phyloP scores from a whole-genome alignment of 1,140 invertebrate species.

The Drosophila serrata region DNA sequence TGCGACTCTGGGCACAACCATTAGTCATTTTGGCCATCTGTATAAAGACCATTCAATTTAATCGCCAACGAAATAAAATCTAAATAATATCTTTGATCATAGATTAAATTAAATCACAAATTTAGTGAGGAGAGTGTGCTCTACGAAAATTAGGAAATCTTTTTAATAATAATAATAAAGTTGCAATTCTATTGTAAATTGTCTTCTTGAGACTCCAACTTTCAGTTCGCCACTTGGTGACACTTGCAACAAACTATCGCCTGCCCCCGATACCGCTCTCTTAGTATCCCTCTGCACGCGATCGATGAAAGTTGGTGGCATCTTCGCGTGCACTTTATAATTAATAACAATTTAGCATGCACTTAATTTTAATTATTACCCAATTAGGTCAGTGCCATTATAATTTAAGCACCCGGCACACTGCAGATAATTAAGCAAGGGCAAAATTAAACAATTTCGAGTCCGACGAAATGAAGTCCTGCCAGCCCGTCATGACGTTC shows the following conservation, averaged over 20 bases:
- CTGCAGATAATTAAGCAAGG: conserved; percentile 43
- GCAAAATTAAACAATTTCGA: conserved; percentile 74
- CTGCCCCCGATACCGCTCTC: background rate
- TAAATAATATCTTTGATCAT: background rate
- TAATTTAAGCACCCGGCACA: conserved; percentile 56
- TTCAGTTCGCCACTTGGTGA: conserved; percentile 26
- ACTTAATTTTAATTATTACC: conserved; percentile 80
- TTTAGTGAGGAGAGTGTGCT: background rate
- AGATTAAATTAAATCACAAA: background rate
- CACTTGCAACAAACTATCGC: conserved; percentile 54
- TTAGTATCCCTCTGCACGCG: conserved; percentile 6
- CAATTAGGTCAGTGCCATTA: conserved; percentile 79
- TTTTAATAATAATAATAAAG: too few species aligned
- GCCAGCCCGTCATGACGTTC: conserved; percentile 5
- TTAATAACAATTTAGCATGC: conserved; percentile 80
- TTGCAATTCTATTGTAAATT: conserved; percentile 19
- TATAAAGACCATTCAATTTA: background rate
- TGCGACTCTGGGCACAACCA: conserved; percentile 11
- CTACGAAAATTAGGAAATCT: background rate
- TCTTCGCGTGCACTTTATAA: conserved; percentile 59
- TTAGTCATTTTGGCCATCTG: conserved; percentile 11
- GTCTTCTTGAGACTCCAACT: conserved; percentile 6
- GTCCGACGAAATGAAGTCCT: conserved; percentile 15
- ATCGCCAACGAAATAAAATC: background rate
- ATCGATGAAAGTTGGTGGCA: conserved; percentile 32